Evolutionary conservation across 2,888 invertebrate genomes (phyloP).

Genomic region (Lordiphosa andalusiaca): DNA sequence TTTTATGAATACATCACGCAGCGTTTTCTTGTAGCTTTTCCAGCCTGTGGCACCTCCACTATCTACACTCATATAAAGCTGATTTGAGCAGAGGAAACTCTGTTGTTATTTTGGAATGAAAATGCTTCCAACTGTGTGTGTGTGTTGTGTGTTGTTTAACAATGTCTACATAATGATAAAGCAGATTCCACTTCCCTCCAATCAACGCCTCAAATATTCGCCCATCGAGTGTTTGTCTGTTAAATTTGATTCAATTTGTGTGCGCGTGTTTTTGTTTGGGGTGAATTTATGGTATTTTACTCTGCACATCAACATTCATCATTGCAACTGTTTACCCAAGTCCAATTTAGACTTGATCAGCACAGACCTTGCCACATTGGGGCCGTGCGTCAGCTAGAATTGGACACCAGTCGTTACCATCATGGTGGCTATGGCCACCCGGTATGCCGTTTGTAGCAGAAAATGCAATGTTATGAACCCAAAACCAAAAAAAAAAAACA

Average conservation of each 20-base stretch:
- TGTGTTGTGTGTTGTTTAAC: conserved; percentile 2
- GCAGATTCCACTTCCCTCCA: conserved; percentile 23
- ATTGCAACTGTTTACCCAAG: conserved; percentile 52
- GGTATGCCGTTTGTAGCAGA: conserved; percentile 1
- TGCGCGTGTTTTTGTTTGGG: conserved; percentile 43
- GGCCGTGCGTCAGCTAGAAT: conserved; percentile 45
- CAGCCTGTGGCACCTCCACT: conserved; percentile 3
- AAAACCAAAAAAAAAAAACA: no score
- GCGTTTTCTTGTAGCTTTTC: background rate
- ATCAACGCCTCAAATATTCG: conserved; percentile 54
- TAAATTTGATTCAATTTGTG: conserved; percentile 69
- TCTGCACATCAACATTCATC: conserved; percentile 17
- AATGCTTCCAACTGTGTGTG: conserved; percentile 35
- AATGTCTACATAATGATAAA: conserved; percentile 13
- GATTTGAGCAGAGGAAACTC: conserved; percentile 19
- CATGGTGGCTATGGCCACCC: conserved; percentile 29
- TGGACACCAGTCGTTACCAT: conserved; percentile 40
- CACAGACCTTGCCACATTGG: conserved; percentile 57
- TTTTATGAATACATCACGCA: conserved; percentile 13
- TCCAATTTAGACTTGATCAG: conserved; percentile 54
- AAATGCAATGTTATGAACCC: no score
- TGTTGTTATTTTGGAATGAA: conserved; percentile 15
- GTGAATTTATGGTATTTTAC: conserved; percentile 47
- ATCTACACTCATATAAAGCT: background rate
- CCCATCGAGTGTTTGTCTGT: conserved; percentile 68